phyloP scores from a whole-genome alignment of 2,113 vertebrate species.

The Porphyrio hochstetteri region DNA sequence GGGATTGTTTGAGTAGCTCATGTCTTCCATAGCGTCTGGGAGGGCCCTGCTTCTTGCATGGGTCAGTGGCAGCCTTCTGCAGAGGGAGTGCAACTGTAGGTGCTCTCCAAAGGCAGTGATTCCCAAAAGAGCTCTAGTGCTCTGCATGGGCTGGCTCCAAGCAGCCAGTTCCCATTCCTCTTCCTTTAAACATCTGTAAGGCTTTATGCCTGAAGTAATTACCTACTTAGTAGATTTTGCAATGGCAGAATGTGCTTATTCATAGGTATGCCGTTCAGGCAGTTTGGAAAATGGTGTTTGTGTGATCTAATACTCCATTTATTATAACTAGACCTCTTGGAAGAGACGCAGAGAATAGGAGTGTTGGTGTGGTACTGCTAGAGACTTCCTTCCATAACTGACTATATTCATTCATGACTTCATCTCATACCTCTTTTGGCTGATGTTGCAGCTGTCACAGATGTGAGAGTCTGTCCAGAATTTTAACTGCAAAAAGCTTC shows the following conservation, averaged over 20 bases:
- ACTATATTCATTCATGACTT: background rate
- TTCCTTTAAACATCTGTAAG: background rate
- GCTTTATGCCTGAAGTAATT: background rate
- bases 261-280: background rate
- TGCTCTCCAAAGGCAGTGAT: background rate
- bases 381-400: background rate
- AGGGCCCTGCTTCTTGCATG: background rate
- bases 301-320: background rate
- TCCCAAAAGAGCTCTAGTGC: background rate
- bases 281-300: background rate
- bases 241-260: background rate
- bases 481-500: background rate
- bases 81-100: background rate
- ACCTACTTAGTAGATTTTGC: background rate
- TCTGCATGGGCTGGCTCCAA: background rate
- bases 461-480: background rate
- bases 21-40: background rate
- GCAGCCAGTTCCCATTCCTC: background rate
- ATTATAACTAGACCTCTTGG: background rate
- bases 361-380: background rate
- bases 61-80: background rate
- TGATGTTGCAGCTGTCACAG: background rate
- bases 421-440: conserved; percentile 2
- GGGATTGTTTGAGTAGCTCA: background rate
- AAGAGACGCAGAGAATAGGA: background rate